Evolutionary conservation across 2,888 invertebrate genomes (phyloP), one percentile per base, ranked within the genome.

Genomic region (Pharmacophagus antenor): DNA sequence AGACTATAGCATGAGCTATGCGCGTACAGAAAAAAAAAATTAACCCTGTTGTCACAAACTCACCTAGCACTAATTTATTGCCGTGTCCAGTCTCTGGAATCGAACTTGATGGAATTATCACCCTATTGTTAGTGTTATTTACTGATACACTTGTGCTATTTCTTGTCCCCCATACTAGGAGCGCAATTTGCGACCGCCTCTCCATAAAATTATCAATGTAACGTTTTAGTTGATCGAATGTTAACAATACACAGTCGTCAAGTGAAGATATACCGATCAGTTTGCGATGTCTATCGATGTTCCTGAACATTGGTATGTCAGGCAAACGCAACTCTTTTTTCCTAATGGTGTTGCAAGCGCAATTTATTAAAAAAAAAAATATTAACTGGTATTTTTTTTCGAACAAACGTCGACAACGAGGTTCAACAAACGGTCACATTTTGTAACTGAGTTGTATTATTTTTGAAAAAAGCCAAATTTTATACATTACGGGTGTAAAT

Each of bases 51-150:
- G 58, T 52, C 42, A 56, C 58, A 52, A 59, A 59, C 59, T 63
- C 56, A 63, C 57, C 48, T 46, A 21, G 56, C 17, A 20, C 23
- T 58, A 58, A 63, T 67, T 67, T 68, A 69, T 69, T 42, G 63
- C 54, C 51, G 52, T 62, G 61, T 63, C 56, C 63, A 54, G 44
- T 20, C 52, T 41, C 56, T 58, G 62, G 65, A 66, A 64, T 63
- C 66, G 67, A 66, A 69, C 55, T 61, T 70, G 69, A 71, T 27
- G 69, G 70, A 72, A 68, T 72, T 72, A 72, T 71, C 66, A 70
- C 73, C 69, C 70, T 72, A 75, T 75, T 75, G 73, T 73, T 51
- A 54, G 25, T 49, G 58, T 65, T 69, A 65, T 68, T 67, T 69
- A 68, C 65, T 61, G 67, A 61, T 56, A n/a, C 62, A 56, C 46